Base-by-base conservation (phyloP, 1,140 invertebrate species). In the Cepaea nemoralis region DNA sequence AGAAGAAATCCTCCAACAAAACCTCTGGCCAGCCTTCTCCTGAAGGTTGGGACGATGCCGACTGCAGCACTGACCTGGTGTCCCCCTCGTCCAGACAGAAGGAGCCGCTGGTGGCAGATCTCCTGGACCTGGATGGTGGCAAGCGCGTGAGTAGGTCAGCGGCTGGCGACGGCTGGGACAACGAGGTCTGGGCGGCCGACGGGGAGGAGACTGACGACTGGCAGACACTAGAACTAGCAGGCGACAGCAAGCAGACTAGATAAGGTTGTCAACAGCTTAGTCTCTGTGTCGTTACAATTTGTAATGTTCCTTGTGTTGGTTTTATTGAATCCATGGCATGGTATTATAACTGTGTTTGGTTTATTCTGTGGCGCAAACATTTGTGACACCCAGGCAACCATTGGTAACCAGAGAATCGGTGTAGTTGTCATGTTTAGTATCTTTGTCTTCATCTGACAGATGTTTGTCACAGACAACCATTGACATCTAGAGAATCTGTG, bases 121-220 rank as follows among this genome's bases (percentile, higher is more conserved):
- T 90, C 31, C 63, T 90, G 50, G 89, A 90, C 82, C 79, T 90
- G 31, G 85, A 84, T n/a, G 80, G 83, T n/a, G 86, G 86, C 24
- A 75, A 81, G 1, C 66, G 74, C 6, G 70, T 82, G 31, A 31
- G 33, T 1, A 67, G 35, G 16, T 37, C 69, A 59, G 55, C 80
- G 19, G 50, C 73, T n/a, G 27, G 75, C 39, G 70, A 82, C 39
- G 88, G 88, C 2, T 90, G 89, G 89, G 88, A 90, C 83, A 90
- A 89, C 85, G 89, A 90, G 16, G 88, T 89, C 12, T 90, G 89
- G 89, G 87, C 87, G 0, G 84, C 88, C 27, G 77, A 78, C 48
- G 87, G 87, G 66, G 86, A 88, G 55, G 87, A 88, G 50, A 63
- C 69, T 69, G 87, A 88, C 66, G 86, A 88, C 3, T 90, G 89